A percentile compares a stretch with the other conserved stretches of the same genome.
phyloP scores from a whole-genome alignment of 2,113 vertebrate genomes.

The Dendrocopos noguchii region DNA sequence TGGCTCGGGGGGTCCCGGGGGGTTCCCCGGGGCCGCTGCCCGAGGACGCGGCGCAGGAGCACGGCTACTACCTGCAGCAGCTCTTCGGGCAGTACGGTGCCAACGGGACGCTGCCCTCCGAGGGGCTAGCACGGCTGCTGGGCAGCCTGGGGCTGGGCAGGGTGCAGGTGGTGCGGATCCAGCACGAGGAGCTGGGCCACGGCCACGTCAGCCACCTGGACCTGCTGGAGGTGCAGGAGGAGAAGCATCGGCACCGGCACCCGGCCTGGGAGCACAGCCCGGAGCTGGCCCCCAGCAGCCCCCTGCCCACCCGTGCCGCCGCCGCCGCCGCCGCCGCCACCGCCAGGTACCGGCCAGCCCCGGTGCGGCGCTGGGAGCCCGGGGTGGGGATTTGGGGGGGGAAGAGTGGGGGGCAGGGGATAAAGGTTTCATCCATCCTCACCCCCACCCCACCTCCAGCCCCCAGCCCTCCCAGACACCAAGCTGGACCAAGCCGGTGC shows the following conservation, averaged over 20 bases:
- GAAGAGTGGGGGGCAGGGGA: too few species aligned
- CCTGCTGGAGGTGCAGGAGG: slow-evolving; percentile 66
- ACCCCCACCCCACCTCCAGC: too few species aligned
- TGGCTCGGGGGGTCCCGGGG: neutral
- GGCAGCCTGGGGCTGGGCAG: slow-evolving; percentile 84
- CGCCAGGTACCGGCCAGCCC: neutral
- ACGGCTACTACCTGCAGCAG: slow-evolving; percentile 81
- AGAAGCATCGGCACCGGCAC: slow-evolving; percentile 58
- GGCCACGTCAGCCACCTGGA: slow-evolving; percentile 63
- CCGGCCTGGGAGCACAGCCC: slow-evolving; percentile 41
- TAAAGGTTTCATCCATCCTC: too few species aligned
- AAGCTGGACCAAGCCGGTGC: too few species aligned
- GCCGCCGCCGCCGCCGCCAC: neutral
- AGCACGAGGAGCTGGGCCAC: slow-evolving; percentile 69
- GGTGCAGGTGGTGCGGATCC: slow-evolving; percentile 77
- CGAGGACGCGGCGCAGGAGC: slow-evolving; percentile 74
- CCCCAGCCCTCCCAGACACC: too few species aligned
- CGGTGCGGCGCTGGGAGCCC: too few species aligned
- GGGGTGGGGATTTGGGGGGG: too few species aligned
- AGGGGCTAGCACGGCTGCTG: slow-evolving; percentile 79
- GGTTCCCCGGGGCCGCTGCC: neutral
- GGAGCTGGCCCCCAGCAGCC: neutral
- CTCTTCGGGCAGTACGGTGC: slow-evolving; percentile 83
- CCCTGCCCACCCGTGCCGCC: neutral
- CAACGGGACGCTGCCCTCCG: slow-evolving; percentile 78